Evolutionary conservation across 2,888 invertebrate genomes (phyloP).

Genomic region (Harpagoxenus sublaevis): DNA sequence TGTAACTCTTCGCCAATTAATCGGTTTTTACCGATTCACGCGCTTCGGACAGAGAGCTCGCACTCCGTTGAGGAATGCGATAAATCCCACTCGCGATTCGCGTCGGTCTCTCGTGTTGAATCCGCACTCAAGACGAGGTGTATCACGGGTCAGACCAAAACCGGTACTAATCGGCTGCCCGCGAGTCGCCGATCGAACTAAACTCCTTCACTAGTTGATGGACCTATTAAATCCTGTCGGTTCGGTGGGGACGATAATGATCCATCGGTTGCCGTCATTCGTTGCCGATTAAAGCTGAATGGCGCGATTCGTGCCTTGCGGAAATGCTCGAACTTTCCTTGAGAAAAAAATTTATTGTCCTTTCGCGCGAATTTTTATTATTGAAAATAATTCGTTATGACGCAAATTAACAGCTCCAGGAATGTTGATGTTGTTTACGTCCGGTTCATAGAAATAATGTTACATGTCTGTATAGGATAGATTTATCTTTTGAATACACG

Average conservation of each 20-base stretch:
- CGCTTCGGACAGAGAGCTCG: neutral
- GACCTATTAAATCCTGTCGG: neutral
- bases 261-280: neutral
- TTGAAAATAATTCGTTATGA: neutral
- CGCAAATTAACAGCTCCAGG: neutral
- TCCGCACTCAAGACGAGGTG: neutral
- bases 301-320: neutral
- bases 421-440: neutral
- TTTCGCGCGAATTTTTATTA: neutral
- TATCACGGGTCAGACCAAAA: neutral
- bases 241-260: slow-evolving; percentile 17
- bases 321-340: neutral
- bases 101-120: neutral
- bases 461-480: neutral
- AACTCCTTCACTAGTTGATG: neutral
- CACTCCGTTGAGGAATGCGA: neutral
- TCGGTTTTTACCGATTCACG: neutral
- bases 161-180: neutral
- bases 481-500: neutral
- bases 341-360: neutral
- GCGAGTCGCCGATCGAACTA: slow-evolving; percentile 2
- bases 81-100: neutral
- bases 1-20: neutral
- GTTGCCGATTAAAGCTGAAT: neutral
- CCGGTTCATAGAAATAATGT: neutral